phyloP scores from a whole-genome alignment of 1,140 invertebrate species.

The Rhyacophila brunnea region DNA sequence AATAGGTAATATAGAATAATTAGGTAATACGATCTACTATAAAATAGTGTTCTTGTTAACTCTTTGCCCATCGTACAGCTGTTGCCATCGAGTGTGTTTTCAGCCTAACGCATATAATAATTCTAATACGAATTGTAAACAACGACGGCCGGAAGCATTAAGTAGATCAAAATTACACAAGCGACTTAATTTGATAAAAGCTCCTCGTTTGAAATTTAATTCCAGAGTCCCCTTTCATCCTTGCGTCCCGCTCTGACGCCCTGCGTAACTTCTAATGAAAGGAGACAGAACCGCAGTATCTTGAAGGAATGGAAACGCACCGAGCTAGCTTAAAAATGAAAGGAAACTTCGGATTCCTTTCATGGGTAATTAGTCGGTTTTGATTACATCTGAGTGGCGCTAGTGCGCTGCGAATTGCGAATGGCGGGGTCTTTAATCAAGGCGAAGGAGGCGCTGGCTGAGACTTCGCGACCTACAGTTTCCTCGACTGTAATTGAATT shows the following conservation, averaged over 20 bases:
- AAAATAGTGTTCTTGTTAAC: too few relatives aligned
- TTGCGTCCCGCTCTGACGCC: slow-evolving; percentile 1
- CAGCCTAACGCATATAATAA: too few relatives aligned
- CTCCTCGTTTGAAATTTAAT: slow-evolving; percentile 28
- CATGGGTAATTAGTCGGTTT: slow-evolving; percentile 36
- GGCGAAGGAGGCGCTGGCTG: neutral
- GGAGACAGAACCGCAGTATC: neutral
- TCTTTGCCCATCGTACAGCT: too few relatives aligned
- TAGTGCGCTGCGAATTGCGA: slow-evolving; percentile 3
- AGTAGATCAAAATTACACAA: slow-evolving; percentile 32
- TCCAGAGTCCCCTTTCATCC: slow-evolving; percentile 1
- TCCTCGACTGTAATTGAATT: slow-evolving; percentile 15
- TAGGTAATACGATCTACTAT: too few relatives aligned
- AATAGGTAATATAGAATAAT: too few relatives aligned
- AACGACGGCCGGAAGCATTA: slow-evolving; percentile 18
- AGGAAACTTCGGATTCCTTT: slow-evolving; percentile 34
- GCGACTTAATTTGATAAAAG: slow-evolving; percentile 32
- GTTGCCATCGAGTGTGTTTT: too few relatives aligned
- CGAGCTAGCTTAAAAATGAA: slow-evolving; percentile 30
- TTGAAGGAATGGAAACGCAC: neutral
- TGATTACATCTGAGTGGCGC: slow-evolving; percentile 31
- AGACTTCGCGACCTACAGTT: slow-evolving; percentile 1
- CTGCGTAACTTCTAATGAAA: neutral
- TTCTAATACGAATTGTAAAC: slow-evolving; percentile 26
- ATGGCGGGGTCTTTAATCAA: slow-evolving; percentile 16